These are phyloP conservation scores for Vidua macroura DNA, from an alignment of 2,113 vertebrate species.

Conservation along the genomic window DNA sequence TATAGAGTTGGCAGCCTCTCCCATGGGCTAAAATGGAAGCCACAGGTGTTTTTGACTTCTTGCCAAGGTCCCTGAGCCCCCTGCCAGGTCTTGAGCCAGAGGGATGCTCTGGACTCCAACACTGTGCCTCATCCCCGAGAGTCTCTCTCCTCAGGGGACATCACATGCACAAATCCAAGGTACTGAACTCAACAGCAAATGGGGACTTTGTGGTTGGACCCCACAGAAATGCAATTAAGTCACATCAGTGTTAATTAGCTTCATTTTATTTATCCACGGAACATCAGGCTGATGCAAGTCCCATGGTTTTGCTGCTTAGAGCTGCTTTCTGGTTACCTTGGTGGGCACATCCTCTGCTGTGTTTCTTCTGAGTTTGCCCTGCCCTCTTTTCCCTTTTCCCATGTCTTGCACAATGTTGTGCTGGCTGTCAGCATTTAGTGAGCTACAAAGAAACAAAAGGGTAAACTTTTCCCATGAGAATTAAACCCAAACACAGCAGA, in stretches of 20 bases:
- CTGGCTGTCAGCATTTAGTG: not conserved
- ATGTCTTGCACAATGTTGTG: not conserved
- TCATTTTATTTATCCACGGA: not conserved
- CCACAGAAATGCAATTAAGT: not conserved
- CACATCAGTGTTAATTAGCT: not conserved
- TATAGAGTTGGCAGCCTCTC: too few species aligned
- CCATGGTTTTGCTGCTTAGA: not conserved
- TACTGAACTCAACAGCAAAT: not conserved
- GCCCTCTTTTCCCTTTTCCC: not conserved
- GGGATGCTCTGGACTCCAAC: too few species aligned
- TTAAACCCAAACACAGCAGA: not conserved
- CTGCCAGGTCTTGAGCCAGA: too few species aligned
- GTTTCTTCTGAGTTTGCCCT: not conserved
- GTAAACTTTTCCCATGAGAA: not conserved
- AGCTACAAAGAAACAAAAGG: not conserved
- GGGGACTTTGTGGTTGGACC: not conserved
- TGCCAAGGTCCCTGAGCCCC: too few species aligned
- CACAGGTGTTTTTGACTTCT: too few species aligned
- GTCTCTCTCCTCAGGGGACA: not conserved
- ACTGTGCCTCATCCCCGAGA: not conserved
- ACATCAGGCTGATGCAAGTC: not conserved
- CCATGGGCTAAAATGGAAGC: too few species aligned
- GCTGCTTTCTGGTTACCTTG: not conserved
- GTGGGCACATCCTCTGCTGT: accelerated
- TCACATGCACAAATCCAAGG: accelerated